These are phyloP conservation scores for Littorina saxatilis DNA, from an alignment of 1,140 invertebrate species.

Conservation along the genomic window DNA sequence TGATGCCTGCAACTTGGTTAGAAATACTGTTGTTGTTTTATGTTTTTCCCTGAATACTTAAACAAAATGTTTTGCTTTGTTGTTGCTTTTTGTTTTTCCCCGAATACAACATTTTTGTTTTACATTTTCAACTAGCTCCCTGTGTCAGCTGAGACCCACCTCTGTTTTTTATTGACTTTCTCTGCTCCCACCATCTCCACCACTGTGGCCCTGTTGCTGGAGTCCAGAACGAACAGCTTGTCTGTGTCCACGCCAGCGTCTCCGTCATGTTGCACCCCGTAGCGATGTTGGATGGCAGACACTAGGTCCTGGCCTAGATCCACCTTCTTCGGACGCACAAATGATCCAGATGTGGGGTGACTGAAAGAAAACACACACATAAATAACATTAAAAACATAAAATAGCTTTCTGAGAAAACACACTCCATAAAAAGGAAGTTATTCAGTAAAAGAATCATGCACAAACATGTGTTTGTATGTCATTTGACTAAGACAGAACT, in stretches of 20 bases:
- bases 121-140: too few relatives aligned
- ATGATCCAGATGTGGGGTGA: constrained; percentile 83
- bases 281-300: constrained; percentile 84
- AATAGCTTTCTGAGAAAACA: too few relatives aligned
- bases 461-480: too few relatives aligned
- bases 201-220: constrained; percentile 85
- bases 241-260: constrained; percentile 78
- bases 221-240: constrained; percentile 81
- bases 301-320: constrained; percentile 83
- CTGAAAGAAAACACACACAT: constrained; percentile 53
- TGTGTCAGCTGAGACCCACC: constrained; percentile 59
- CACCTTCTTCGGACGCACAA: constrained; percentile 89
- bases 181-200: constrained; percentile 93
- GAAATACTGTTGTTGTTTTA: too few relatives aligned
- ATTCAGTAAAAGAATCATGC: too few relatives aligned
- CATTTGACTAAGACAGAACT: too few relatives aligned
- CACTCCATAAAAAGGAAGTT: too few relatives aligned
- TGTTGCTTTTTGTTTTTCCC: too few relatives aligned
- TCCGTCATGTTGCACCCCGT: constrained; percentile 78
- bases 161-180: constrained; percentile 88
- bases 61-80: too few relatives aligned
- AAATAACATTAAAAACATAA: background rate
- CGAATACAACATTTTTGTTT: too few relatives aligned
- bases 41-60: too few relatives aligned
- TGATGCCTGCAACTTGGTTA: too few relatives aligned